Conservation (phyloP, 2,797 vertebrate species). For the Tokudaia tokunoshimensis region DNA sequence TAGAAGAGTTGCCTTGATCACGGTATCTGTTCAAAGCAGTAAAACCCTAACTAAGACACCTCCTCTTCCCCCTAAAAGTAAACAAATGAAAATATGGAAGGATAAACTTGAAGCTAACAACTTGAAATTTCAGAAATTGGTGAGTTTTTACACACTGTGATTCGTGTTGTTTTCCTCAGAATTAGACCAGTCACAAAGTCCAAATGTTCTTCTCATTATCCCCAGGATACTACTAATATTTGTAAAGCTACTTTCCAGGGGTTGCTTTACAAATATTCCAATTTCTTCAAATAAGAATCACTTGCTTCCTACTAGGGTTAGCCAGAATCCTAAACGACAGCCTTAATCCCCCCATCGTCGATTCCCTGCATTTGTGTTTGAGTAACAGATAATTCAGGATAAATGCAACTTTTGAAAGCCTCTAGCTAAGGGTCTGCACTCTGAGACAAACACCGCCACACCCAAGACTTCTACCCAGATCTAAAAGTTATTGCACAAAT, state of each 20-base stretch:
- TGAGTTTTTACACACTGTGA: background rate
- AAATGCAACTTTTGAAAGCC: background rate
- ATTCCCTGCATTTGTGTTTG: background rate
- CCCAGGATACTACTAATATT: background rate
- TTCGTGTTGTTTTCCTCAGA: background rate
- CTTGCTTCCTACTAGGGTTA: background rate
- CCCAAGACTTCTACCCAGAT: background rate
- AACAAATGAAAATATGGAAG: background rate
- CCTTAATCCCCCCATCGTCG: background rate
- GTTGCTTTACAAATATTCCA: constrained; percentile 47
- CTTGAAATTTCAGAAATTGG: background rate
- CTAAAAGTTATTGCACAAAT: background rate
- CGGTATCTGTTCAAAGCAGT: background rate
- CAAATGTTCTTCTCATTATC: background rate
- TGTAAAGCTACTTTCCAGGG: background rate
- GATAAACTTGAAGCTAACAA: background rate
- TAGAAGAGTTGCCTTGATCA: background rate
- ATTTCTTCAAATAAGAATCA: background rate
- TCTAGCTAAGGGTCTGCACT: background rate
- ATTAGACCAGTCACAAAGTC: background rate
- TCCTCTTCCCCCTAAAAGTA: background rate
- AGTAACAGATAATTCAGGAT: background rate
- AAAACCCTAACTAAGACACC: background rate
- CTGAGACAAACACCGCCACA: background rate
- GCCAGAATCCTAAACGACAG: background rate